Evolutionary conservation across 2,113 vertebrate species (phyloP).

Genomic region (Tyto alba): DNA sequence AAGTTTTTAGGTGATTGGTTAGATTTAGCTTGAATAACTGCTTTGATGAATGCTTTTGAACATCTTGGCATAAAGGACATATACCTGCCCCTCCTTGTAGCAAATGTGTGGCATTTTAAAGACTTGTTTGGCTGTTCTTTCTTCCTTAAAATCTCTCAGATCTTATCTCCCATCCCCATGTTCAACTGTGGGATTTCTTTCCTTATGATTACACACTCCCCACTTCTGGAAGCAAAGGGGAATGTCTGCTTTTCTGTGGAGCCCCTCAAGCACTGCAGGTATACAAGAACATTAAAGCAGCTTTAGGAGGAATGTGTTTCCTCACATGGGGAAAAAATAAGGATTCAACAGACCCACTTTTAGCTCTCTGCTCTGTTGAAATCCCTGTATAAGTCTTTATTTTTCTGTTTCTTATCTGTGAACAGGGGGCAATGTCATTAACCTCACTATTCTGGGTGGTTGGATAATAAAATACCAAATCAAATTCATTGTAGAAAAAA

Average conservation of each 20-base stretch:
- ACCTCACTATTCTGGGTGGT: not conserved
- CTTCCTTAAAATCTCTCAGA: not conserved
- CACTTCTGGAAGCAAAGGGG: not conserved
- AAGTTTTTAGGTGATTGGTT: not conserved
- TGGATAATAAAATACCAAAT: not conserved
- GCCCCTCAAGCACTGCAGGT: rapidly evolving
- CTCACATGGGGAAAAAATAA: not conserved
- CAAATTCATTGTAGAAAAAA: not conserved
- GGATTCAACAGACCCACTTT: not conserved
- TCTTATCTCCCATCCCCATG: not conserved
- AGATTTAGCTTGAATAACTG: not conserved
- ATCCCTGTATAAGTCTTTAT: not conserved
- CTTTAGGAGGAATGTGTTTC: not conserved
- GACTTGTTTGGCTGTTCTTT: not conserved
- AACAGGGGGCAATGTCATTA: not conserved
- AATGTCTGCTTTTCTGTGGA: not conserved
- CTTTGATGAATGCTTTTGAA: not conserved
- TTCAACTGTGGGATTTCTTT: not conserved
- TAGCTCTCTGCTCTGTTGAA: not conserved
- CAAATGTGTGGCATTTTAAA: not conserved
- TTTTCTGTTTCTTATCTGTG: not conserved
- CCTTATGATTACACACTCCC: not conserved
- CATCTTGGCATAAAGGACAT: not conserved
- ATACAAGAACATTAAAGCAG: not conserved
- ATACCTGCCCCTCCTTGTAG: rapidly evolving